Evolutionary conservation across 2,797 vertebrate genomes (phyloP).

Genomic region (Podarcis siculus): DNA sequence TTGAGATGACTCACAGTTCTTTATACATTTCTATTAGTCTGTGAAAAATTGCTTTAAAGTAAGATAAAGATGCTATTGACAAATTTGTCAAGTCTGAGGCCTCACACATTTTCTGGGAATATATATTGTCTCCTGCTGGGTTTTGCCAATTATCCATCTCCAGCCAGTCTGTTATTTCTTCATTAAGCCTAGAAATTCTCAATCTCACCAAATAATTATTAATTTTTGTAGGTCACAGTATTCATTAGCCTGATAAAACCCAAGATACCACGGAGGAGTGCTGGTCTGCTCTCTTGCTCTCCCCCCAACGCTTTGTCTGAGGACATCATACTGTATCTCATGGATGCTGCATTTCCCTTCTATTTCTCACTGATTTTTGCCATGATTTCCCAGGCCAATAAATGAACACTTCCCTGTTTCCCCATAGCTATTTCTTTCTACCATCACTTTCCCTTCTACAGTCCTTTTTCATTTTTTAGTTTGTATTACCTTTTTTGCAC

Average conservation of each 20-base stretch:
- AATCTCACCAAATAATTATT: conserved; percentile 16
- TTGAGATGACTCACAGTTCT: neutral
- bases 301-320: neutral
- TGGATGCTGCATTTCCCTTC: neutral
- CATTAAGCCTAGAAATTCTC: conserved; percentile 25
- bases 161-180: conserved; percentile 20
- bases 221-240: conserved; percentile 5
- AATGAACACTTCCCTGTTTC: neutral
- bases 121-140: neutral
- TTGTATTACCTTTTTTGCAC: neutral
- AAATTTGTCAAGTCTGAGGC: neutral
- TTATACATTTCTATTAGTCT: conserved; percentile 11
- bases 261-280: neutral
- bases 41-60: conserved; percentile 11
- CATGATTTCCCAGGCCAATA: neutral
- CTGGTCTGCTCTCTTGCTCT: neutral
- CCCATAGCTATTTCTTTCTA: neutral
- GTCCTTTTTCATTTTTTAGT: neutral
- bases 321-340: neutral
- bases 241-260: conserved; percentile 8
- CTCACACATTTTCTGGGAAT: neutral
- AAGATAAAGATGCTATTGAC: neutral
- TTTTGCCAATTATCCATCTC: conserved; percentile 8
- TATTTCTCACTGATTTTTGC: neutral
- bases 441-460: neutral